These are phyloP conservation scores for Lacanobia wlatinum DNA, from an alignment of 2,888 invertebrate species.

Conservation along the genomic window DNA sequence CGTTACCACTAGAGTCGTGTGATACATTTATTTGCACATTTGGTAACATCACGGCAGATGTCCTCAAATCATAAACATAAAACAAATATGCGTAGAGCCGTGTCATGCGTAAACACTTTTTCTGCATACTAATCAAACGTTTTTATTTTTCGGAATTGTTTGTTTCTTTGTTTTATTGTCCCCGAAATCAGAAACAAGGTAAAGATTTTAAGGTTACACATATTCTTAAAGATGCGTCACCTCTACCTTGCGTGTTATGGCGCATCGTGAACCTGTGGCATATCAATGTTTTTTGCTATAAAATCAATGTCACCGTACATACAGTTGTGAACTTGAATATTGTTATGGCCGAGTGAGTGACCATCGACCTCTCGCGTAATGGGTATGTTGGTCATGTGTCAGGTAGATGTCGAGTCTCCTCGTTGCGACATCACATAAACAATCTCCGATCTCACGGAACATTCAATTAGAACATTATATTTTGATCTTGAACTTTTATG, in stretches of 20 bases:
- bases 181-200: constrained; percentile 57
- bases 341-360: constrained; percentile 40
- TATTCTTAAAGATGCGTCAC: constrained; percentile 20
- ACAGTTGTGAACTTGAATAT: constrained; percentile 49
- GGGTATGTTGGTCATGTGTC: constrained; percentile 30
- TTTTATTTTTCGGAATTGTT: constrained; percentile 13
- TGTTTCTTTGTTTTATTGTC: constrained; percentile 54
- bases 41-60: constrained; percentile 14
- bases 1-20: too few relatives aligned
- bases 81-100: constrained; percentile 20
- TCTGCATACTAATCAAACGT: constrained; percentile 43
- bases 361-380: constrained; percentile 46
- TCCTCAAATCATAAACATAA: constrained; percentile 30
- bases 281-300: constrained; percentile 4
- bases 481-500: constrained; percentile 61
- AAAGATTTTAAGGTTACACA: constrained; percentile 29
- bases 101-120: constrained; percentile 29
- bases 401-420: constrained; percentile 34
- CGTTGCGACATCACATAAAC: constrained; percentile 51
- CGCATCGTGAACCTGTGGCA: neutral
- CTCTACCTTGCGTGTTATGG: constrained; percentile 37
- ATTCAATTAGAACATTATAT: constrained; percentile 58
- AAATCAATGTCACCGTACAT: constrained; percentile 29
- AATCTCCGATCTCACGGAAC: constrained; percentile 41
- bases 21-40: neutral